Evolutionary conservation across 2,797 vertebrate species (phyloP).

Genomic region (Chrosomus eos): DNA sequence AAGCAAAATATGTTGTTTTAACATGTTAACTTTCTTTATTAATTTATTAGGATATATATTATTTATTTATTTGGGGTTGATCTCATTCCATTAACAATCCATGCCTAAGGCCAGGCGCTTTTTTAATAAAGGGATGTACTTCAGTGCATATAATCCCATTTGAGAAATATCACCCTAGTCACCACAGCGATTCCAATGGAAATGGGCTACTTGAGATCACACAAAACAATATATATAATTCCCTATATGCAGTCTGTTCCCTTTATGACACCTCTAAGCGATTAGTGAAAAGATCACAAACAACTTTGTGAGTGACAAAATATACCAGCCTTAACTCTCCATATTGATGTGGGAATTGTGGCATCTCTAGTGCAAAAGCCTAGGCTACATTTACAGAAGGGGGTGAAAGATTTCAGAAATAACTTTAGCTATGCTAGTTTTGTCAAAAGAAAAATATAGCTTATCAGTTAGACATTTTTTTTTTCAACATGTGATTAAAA

Average conservation of each 20-base stretch:
- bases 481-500: not conserved
- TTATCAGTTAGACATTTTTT: not conserved
- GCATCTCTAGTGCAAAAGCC: not conserved
- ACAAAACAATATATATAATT: constrained; percentile 16
- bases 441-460: not conserved
- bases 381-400: not conserved
- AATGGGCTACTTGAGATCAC: constrained; percentile 12
- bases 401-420: not conserved
- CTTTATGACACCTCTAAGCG: constrained; percentile 25
- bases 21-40: too few species aligned
- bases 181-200: constrained; percentile 1
- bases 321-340: not conserved
- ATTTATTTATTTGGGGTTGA: too few species aligned
- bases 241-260: not conserved
- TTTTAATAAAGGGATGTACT: constrained; percentile 9
- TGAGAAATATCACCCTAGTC: not conserved
- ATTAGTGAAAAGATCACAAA: constrained; percentile 11
- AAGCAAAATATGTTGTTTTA: not conserved
- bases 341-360: constrained; percentile 18
- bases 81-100: not conserved
- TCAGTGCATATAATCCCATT: not conserved
- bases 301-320: constrained; percentile 5
- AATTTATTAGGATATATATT: too few species aligned
- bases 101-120: not conserved
- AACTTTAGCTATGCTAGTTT: not conserved